Evolutionary conservation across 1,140 invertebrate genomes (phyloP).

Genomic region (Protaetia brevitarsis): DNA sequence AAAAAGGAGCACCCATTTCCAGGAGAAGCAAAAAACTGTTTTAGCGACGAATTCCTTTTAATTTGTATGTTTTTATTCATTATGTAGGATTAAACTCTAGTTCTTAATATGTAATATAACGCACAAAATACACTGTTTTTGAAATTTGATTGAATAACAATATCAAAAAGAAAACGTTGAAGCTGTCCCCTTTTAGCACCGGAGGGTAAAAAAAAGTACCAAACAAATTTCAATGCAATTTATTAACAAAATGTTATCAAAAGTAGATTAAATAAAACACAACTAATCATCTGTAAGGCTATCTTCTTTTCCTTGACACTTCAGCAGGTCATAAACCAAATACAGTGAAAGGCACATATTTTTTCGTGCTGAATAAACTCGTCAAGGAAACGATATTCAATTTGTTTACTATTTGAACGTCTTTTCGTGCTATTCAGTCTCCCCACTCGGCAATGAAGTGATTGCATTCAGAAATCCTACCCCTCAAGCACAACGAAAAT

Average conservation of each 20-base stretch:
- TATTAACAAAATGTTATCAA: no score
- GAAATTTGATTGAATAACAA: constrained; percentile 24
- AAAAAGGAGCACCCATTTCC: constrained; percentile 23
- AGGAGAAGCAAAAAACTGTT: constrained; percentile 23
- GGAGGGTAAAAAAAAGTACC: no score
- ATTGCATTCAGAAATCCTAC: no score
- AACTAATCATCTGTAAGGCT: constrained; percentile 29
- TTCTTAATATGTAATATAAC: constrained; percentile 25
- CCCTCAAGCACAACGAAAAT: no score
- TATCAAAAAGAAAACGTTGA: constrained; percentile 25
- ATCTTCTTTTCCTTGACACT: constrained; percentile 23
- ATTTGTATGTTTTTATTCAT: constrained; percentile 19
- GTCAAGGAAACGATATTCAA: no score
- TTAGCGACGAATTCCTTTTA: constrained; percentile 24
- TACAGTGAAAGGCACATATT: constrained; percentile 24
- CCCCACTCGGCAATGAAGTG: no score
- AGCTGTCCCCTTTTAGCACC: constrained; percentile 20
- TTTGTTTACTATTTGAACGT: no score
- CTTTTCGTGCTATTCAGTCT: no score
- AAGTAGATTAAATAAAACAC: no score
- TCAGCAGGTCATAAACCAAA: constrained; percentile 24
- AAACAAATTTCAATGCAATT: no score
- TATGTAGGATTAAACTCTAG: constrained; percentile 26
- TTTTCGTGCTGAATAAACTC: no score
- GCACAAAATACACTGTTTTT: constrained; percentile 24